Conservation (phyloP, 2,888 invertebrate genomes). For the Neocrepidodera transversa region DNA sequence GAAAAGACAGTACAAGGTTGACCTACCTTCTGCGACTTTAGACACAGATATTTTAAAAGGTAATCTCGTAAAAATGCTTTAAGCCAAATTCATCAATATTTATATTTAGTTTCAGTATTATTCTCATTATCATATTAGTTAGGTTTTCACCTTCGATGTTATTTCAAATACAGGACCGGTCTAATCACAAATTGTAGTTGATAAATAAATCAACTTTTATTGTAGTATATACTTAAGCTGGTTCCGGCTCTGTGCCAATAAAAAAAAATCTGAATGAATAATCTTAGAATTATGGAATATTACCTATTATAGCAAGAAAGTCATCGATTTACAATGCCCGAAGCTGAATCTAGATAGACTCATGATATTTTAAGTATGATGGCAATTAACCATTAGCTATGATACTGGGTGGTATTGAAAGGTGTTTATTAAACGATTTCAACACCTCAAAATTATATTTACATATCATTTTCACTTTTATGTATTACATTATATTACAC, state of each 20-base stretch:
- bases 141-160: constrained; percentile 31
- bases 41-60: constrained; percentile 9
- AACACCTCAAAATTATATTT: constrained; percentile 1
- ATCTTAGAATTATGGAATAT: neutral
- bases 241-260: neutral
- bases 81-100: constrained; percentile 22
- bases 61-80: constrained; percentile 17
- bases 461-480: constrained; percentile 4
- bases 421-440: neutral
- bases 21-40: constrained; percentile 17
- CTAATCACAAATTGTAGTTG: neutral
- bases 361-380: neutral
- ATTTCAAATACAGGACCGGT: constrained; percentile 14
- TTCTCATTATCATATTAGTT: constrained; percentile 26
- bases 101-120: constrained; percentile 22
- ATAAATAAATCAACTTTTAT: neutral
- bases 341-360: neutral
- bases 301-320: constrained; percentile 5
- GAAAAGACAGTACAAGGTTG: constrained; percentile 19
- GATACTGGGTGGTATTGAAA: constrained; percentile 2
- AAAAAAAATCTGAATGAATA: constrained; percentile 2
- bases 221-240: neutral
- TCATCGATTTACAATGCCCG: constrained; percentile 2
- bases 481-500: no score
- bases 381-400: constrained; percentile 7